Evolutionary conservation across 2,797 vertebrate species (phyloP), one percentile per base, ranked within the genome.

Genomic region (Octomys mimax): DNA sequence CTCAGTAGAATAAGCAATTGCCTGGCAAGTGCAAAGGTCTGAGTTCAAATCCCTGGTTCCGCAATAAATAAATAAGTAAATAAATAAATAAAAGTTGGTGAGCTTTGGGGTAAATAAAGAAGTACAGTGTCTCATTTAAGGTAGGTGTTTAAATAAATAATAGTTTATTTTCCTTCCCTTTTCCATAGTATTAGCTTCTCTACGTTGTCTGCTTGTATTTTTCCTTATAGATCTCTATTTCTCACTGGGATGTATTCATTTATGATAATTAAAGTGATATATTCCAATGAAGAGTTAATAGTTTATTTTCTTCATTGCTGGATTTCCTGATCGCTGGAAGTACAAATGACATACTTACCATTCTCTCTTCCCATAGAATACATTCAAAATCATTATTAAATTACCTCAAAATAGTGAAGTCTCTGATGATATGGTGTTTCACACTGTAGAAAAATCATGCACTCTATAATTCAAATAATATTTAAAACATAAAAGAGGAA

Each of bases 101-200:
- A 18, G 5, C 22, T 61, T 92, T 6, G 49, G 46, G 39, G 3
- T 59, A 33, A 91, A 80, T 49, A 52, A 52, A 81, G 68, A 92
- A 71, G 9, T 28, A 61, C 0, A 54, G 5, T 82, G 42, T 78
- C 18, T 87, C 54, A 79, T 81, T 61, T 28, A 68, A 94, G 62
- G n/a, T 52, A 68, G 24, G 1, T 92, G 9, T 85, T 89, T 49
- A 80, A 54, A 31, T 24, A 49, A 79, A 61, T 70, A 12, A 61
- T 70, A 26, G 73, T 46, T 94, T 75, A 75, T 66, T 86, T 91
- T 96, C 28, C 49, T 13, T 95, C 54, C 36, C 39, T 7, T 81
- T n/a, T 86, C 36, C 19, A 77, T 26, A 61, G 12, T 21, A 21
- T 21, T 86, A 36, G 12, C 5, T 83, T 91, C 16, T 82, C 57